These are phyloP conservation scores for Caenorhabditis tropicalis DNA, from an alignment of 1,140 invertebrate genomes.

Conservation along the genomic window DNA sequence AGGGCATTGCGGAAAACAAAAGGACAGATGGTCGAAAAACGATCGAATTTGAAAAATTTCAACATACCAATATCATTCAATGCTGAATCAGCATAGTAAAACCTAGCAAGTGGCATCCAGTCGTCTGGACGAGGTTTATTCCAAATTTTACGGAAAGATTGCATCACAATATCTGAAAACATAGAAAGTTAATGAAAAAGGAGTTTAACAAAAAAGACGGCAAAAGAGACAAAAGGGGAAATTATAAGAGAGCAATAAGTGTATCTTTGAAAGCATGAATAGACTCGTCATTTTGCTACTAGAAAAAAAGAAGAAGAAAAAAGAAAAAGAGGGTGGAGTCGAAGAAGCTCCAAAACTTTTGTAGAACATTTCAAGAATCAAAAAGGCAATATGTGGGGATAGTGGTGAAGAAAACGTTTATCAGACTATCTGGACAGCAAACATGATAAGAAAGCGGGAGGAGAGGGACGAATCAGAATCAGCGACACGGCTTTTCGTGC, in stretches of 20 bases:
- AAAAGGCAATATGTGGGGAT: neutral
- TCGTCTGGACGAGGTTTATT: constrained; percentile 70
- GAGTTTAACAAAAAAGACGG: neutral
- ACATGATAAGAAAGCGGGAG: constrained; percentile 13
- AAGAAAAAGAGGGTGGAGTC: neutral
- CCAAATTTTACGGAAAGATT: constrained; percentile 69
- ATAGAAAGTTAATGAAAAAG: neutral
- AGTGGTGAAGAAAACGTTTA: constrained; percentile 3
- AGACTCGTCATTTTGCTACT: neutral
- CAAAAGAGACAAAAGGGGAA: neutral
- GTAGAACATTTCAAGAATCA: constrained; percentile 27
- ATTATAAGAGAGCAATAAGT: neutral
- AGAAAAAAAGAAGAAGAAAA: neutral
- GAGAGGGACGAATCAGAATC: neutral
- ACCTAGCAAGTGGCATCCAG: constrained; percentile 83
- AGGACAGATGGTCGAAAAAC: neutral
- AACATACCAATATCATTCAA: constrained; percentile 77
- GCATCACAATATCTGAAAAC: constrained; percentile 57
- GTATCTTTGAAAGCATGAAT: neutral
- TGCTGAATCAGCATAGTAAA: constrained; percentile 96
- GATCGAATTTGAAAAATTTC: neutral
- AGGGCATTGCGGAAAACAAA: neutral
- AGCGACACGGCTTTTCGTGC: neutral
- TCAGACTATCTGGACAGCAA: constrained; percentile 24
- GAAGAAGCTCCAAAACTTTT: neutral